Evolutionary conservation across 2,797 vertebrate species (phyloP).

Genomic region (Tauraco hartlaubi): DNA sequence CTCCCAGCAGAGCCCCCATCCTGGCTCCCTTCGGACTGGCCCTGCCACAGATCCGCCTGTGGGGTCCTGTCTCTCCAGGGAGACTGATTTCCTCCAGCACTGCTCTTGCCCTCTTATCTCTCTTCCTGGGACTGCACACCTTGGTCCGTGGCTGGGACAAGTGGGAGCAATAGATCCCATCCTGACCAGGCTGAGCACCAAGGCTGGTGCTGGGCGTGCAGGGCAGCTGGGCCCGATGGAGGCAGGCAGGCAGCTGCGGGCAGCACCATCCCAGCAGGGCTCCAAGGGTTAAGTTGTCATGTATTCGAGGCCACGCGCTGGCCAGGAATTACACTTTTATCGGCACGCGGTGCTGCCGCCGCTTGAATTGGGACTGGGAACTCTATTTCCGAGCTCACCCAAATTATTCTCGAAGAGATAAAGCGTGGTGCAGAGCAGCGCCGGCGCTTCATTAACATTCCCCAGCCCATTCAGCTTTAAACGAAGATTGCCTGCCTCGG

Average conservation of each 20-base stretch:
- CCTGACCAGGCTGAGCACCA: neutral
- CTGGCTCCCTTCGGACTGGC: neutral
- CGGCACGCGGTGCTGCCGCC: conserved; percentile 50
- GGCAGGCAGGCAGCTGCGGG: neutral
- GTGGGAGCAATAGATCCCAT: fast-evolving
- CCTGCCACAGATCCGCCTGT: neutral
- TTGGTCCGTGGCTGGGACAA: fast-evolving
- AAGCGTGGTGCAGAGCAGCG: conserved; percentile 63
- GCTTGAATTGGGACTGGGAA: conserved; percentile 75
- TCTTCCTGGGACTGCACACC: neutral
- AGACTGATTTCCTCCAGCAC: neutral
- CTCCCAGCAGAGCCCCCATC: neutral
- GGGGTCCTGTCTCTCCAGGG: neutral
- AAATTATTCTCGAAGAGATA: conserved; percentile 78
- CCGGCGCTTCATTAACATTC: conserved; percentile 75
- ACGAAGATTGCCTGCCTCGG: conserved; percentile 72
- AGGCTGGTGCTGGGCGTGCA: fast-evolving
- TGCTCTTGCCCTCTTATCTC: conserved; percentile 2
- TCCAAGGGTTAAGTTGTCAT: conserved; percentile 61
- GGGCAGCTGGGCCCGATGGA: neutral
- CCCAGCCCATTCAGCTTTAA: conserved; percentile 73
- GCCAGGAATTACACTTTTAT: conserved; percentile 75
- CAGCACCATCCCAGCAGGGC: neutral
- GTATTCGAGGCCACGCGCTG: conserved; percentile 54
- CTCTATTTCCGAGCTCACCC: conserved; percentile 75